Conservation (phyloP, 2,113 vertebrate genomes). For the Felis chaus region DNA sequence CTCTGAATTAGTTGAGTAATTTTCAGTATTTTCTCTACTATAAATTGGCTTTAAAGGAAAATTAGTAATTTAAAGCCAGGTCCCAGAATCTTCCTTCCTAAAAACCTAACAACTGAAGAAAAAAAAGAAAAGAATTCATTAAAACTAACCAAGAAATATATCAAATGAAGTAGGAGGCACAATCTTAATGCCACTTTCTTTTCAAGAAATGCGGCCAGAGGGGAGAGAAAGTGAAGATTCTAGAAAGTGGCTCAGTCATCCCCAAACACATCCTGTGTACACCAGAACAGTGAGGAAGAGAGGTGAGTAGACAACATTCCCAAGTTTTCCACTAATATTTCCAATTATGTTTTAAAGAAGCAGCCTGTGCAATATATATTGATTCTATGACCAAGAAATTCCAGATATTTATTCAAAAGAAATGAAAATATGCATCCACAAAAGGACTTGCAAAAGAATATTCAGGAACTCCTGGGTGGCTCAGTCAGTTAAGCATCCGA, state of each 20-base stretch:
- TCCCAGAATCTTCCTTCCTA: background rate
- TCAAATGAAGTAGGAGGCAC: background rate
- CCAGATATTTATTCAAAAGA: background rate
- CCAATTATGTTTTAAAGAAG: background rate
- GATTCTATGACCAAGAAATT: background rate
- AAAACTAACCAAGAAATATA: constrained; percentile 17
- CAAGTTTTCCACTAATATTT: background rate
- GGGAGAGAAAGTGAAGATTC: background rate
- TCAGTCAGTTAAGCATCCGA: too few species aligned
- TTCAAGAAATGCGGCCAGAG: background rate
- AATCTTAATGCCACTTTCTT: background rate
- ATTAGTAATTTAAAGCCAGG: background rate
- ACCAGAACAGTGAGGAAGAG: background rate
- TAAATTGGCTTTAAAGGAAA: background rate
- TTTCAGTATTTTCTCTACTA: background rate
- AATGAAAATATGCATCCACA: background rate
- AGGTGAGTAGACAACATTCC: background rate
- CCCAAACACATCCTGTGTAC: background rate
- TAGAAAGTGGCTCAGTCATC: background rate
- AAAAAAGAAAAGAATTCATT: background rate
- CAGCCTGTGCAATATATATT: background rate
- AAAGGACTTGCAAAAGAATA: background rate
- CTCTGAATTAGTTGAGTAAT: background rate
- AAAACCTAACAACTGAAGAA: background rate
- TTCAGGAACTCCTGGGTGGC: background rate